phyloP scores from a whole-genome alignment of 1,140 invertebrate species.

The Drosophila truncata region DNA sequence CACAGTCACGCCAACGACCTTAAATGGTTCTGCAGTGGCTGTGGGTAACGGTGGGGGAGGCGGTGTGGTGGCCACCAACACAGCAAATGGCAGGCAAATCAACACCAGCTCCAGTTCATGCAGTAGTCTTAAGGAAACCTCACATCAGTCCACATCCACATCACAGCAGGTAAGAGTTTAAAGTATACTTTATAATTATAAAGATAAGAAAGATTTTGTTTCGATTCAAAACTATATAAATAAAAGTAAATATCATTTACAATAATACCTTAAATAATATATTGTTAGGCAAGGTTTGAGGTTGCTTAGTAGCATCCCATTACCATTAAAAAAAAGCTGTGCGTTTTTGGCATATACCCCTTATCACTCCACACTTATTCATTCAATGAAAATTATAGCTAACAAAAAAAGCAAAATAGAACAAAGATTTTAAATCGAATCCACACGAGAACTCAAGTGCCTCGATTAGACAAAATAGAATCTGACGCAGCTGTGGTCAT shows the following conservation, averaged over 20 bases:
- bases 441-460: conserved; percentile 8
- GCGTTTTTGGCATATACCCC: not conserved
- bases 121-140: conserved; percentile 85
- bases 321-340: no score
- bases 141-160: conserved; percentile 81
- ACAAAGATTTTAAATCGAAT: conserved; percentile 18
- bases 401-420: not conserved
- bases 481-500: conserved; percentile 52
- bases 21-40: conserved; percentile 51
- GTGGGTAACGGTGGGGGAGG: conserved; percentile 32
- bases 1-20: conserved; percentile 35
- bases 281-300: not conserved
- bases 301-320: no score
- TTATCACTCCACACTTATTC: not conserved
- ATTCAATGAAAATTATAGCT: not conserved
- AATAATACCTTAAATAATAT: not conserved
- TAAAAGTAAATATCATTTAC: not conserved
- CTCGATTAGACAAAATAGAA: conserved; percentile 47
- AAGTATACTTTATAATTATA: not conserved
- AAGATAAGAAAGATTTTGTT: not conserved
- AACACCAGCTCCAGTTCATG: conserved; percentile 81
- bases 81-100: conserved; percentile 69
- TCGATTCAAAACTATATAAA: not conserved
- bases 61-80: conserved; percentile 38
- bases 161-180: conserved; percentile 77